phyloP scores from a whole-genome alignment of 2,888 invertebrate species.

The Lasioglossum leucozonium region DNA sequence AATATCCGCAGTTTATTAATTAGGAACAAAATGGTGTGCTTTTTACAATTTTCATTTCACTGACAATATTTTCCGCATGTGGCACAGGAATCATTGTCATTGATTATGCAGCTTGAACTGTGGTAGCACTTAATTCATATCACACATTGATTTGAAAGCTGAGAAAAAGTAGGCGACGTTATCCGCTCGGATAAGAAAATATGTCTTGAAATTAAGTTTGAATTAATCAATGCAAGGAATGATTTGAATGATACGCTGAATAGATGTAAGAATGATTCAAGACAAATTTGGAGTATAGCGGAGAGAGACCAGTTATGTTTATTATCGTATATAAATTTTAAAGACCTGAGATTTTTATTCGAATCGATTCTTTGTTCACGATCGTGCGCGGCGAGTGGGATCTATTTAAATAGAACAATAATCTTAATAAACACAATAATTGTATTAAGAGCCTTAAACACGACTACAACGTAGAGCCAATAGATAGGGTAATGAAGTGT shows the following conservation, averaged over 20 bases:
- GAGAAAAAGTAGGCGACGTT: slow-evolving; percentile 42
- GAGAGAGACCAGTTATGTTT: slow-evolving; percentile 66
- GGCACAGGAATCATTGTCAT: slow-evolving; percentile 60
- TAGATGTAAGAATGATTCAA: slow-evolving; percentile 41
- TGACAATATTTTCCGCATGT: slow-evolving; percentile 43
- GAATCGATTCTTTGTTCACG: slow-evolving; percentile 37
- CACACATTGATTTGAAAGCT: slow-evolving; percentile 30
- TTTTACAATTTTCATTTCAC: slow-evolving; percentile 46
- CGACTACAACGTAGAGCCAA: slow-evolving; percentile 41
- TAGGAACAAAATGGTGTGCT: slow-evolving; percentile 27
- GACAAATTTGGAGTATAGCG: slow-evolving; percentile 27
- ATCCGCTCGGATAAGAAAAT: slow-evolving; percentile 44
- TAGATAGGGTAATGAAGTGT: slow-evolving; percentile 60
- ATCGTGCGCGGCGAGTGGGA: slow-evolving; percentile 41
- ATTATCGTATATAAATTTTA: slow-evolving; percentile 60
- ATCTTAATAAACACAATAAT: slow-evolving; percentile 70
- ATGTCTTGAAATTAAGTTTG: slow-evolving; percentile 50
- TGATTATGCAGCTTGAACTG: slow-evolving; percentile 57
- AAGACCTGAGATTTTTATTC: slow-evolving; percentile 65
- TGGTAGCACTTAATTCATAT: slow-evolving; percentile 62
- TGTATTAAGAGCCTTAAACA: slow-evolving; percentile 63
- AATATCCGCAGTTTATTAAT: slow-evolving; percentile 9
- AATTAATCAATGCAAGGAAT: slow-evolving; percentile 70
- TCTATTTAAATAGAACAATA: slow-evolving; percentile 69
- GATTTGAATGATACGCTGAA: slow-evolving; percentile 37